Evolutionary conservation across 1,140 invertebrate species (phyloP).

Genomic region (Ericerus pela): DNA sequence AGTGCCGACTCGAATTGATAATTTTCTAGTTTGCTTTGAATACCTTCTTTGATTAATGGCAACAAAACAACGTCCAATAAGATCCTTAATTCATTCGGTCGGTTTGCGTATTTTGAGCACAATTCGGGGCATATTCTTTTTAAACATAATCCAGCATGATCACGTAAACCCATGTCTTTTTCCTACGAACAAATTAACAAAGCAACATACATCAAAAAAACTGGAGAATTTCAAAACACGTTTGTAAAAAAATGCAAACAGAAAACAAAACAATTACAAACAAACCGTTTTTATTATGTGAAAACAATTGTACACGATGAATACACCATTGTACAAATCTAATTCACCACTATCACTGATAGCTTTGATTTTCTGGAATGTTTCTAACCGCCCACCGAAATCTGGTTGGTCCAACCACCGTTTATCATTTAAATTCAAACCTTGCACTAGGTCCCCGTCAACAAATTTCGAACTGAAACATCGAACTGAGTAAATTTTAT

Average conservation of each 20-base stretch:
- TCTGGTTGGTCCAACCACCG: constrained; percentile 84
- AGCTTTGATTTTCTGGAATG: constrained; percentile 47
- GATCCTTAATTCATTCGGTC: constrained; percentile 32
- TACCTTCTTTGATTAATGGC: constrained; percentile 46
- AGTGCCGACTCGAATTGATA: constrained; percentile 58
- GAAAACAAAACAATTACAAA: no score
- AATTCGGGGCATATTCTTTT: constrained; percentile 44
- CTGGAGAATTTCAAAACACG: not conserved
- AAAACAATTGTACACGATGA: constrained; percentile 68
- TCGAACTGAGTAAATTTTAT: not conserved
- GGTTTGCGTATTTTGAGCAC: constrained; percentile 28
- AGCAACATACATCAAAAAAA: not conserved
- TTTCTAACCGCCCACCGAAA: constrained; percentile 59
- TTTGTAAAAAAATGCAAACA: constrained; percentile 27
- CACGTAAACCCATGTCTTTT: constrained; percentile 67
- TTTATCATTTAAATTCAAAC: constrained; percentile 70
- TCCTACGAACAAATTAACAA: constrained; percentile 31
- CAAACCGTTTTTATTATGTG: constrained; percentile 55
- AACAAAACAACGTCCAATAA: constrained; percentile 58
- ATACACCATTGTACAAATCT: constrained; percentile 47
- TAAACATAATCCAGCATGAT: constrained; percentile 58
- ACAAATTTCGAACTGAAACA: constrained; percentile 5
- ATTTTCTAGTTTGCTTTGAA: constrained; percentile 43
- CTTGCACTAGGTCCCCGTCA: constrained; percentile 21
- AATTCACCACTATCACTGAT: constrained; percentile 39